Evolutionary conservation across 2,797 vertebrate species (phyloP).

Genomic region (Ctenopoma multispine): DNA sequence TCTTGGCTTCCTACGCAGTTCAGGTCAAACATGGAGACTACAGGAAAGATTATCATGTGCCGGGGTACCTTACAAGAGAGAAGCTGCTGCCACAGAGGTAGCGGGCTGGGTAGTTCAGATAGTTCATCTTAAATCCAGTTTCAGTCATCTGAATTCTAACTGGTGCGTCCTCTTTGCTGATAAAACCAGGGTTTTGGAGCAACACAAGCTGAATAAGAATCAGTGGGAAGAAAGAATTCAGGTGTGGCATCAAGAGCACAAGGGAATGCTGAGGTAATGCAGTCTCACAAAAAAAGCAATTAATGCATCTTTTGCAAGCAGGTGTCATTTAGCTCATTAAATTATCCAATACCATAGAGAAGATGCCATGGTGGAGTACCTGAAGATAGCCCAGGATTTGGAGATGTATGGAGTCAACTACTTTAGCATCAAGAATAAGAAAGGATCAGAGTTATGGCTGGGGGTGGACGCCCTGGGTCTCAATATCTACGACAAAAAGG

Average conservation of each 20-base stretch:
- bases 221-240: constrained; percentile 98
- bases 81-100: constrained; percentile 96
- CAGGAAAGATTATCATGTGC: constrained; percentile 90
- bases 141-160: constrained; percentile 53
- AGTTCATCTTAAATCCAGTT: constrained; percentile 36
- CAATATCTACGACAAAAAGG: constrained; percentile 96
- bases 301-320: constrained; percentile 1
- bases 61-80: constrained; percentile 92
- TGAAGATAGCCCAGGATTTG: constrained; percentile 97
- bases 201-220: constrained; percentile 96
- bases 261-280: constrained; percentile 92
- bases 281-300: constrained; percentile 2
- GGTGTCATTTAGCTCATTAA: constrained; percentile 18
- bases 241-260: constrained; percentile 96
- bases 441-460: constrained; percentile 95
- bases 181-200: constrained; percentile 92
- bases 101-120: neutral
- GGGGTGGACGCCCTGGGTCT: constrained; percentile 96
- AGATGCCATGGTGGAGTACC: constrained; percentile 96
- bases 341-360: constrained; percentile 82
- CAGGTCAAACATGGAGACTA: constrained; percentile 96
- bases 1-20: constrained; percentile 94
- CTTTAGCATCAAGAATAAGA: constrained; percentile 98
- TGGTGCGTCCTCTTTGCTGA: constrained; percentile 40
- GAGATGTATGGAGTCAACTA: constrained; percentile 99